Evolutionary conservation across 2,113 vertebrate species (phyloP).

Genomic region (Cynopterus brachyotis): DNA sequence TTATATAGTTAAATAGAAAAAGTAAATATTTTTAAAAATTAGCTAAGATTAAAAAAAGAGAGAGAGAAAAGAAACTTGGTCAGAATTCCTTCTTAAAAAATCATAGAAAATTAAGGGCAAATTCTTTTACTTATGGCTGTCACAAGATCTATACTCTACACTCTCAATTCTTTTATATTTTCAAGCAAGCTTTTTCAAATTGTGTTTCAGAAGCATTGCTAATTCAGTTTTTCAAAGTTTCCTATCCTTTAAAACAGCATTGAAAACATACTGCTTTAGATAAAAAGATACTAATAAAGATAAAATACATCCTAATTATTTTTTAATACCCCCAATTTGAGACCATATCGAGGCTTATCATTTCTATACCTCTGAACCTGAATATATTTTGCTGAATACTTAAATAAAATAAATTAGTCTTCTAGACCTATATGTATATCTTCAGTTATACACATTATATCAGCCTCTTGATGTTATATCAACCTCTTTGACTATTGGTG

Average conservation of each 20-base stretch:
- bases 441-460: background rate
- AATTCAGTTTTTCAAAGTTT: background rate
- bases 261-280: background rate
- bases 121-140: background rate
- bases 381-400: background rate
- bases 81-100: background rate
- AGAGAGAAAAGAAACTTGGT: background rate
- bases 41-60: no score
- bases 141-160: background rate
- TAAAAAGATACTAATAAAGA: background rate
- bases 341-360: background rate
- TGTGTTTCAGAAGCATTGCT: background rate
- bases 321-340: background rate
- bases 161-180: background rate
- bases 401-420: background rate
- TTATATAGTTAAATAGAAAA: no score
- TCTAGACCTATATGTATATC: background rate
- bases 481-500: background rate
- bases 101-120: background rate
- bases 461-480: background rate
- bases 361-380: background rate
- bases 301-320: background rate
- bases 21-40: no score
- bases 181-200: background rate
- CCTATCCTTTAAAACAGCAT: background rate